Evolutionary conservation across 2,797 vertebrate species (phyloP).

Genomic region (Enteromius trimaculatus): DNA sequence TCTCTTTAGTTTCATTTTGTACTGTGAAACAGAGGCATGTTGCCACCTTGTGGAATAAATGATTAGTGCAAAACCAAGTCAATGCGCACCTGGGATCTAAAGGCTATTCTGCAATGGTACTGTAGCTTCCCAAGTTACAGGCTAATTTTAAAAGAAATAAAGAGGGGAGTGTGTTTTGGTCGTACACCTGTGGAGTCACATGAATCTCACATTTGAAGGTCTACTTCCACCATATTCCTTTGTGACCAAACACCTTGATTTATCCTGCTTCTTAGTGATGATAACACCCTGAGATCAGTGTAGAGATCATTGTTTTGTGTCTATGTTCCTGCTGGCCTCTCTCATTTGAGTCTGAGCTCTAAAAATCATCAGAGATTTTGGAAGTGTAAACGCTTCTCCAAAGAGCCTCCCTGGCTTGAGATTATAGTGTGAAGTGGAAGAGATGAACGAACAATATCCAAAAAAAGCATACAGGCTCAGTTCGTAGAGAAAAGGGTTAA

Average conservation of each 20-base stretch:
- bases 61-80: too few relatives aligned
- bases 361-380: neutral
- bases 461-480: neutral
- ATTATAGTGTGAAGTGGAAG: neutral
- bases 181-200: neutral
- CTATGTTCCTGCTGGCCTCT: neutral
- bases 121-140: neutral
- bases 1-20: too few relatives aligned
- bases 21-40: too few relatives aligned
- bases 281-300: neutral
- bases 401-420: neutral
- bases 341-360: neutral
- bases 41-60: too few relatives aligned
- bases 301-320: neutral
- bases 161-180: neutral
- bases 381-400: neutral
- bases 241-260: constrained; percentile 1
- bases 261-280: neutral
- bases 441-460: neutral
- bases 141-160: neutral
- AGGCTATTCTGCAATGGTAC: neutral
- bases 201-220: neutral
- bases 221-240: neutral
- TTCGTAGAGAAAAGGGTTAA: constrained; percentile 10
- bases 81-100: neutral